phyloP scores from a whole-genome alignment of 1,140 invertebrate genomes.

The Octopus bimaculoides region DNA sequence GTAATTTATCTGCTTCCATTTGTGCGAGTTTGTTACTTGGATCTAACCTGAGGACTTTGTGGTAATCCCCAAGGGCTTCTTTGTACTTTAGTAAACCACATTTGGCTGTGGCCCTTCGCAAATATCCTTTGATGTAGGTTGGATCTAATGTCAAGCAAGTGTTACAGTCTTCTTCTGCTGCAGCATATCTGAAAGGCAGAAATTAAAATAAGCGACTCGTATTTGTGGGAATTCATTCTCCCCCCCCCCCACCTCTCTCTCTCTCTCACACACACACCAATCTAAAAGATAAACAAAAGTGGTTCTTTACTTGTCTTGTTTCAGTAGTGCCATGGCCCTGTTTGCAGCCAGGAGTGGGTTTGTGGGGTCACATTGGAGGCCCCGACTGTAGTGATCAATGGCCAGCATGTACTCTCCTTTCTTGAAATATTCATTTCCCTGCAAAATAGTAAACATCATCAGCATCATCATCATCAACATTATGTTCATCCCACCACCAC shows the following conservation, averaged over 20 bases:
- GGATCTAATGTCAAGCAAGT: conserved; percentile 70
- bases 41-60: conserved; percentile 68
- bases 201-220: not conserved
- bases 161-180: conserved; percentile 75
- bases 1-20: conserved; percentile 64
- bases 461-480: no score
- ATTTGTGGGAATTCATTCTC: no score
- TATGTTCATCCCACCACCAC: no score
- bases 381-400: conserved; percentile 75
- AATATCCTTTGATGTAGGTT: conserved; percentile 77
- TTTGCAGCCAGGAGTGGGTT: conserved; percentile 85
- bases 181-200: conserved; percentile 64
- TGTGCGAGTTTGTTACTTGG: conserved; percentile 65
- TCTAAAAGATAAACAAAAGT: no score
- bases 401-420: conserved; percentile 75
- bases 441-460: conserved; percentile 16
- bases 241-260: no score
- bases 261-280: no score
- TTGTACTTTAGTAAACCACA: conserved; percentile 64
- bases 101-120: conserved; percentile 71
- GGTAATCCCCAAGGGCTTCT: conserved; percentile 69
- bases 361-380: conserved; percentile 72
- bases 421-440: conserved; percentile 83
- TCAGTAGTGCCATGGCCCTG: conserved; percentile 82
- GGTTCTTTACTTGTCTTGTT: conserved; percentile 71